A percentile compares a stretch with the other conserved stretches of the same genome.
Evolutionary conservation across 2,888 invertebrate species (phyloP).

Genomic region (Seira ritae): DNA sequence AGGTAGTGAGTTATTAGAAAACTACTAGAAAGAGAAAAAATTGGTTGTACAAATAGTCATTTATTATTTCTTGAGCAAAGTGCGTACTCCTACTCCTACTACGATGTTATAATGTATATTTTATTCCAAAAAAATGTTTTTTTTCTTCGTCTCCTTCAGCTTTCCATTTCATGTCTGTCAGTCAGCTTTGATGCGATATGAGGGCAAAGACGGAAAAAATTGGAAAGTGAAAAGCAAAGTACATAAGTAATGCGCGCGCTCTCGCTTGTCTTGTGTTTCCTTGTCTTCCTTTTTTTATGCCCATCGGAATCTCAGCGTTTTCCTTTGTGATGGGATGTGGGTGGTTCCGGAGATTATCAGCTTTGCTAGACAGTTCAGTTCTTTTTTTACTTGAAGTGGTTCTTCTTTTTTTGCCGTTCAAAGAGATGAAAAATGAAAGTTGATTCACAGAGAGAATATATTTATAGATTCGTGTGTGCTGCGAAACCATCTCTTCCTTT

Average conservation of each 20-base stretch:
- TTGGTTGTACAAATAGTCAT: constrained; percentile 6
- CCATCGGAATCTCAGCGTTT: constrained; percentile 54
- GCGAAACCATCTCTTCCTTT: too few species aligned
- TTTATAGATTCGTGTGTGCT: too few species aligned
- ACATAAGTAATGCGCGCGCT: constrained; percentile 55
- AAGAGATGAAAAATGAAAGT: constrained; percentile 59
- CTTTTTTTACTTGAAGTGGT: constrained; percentile 49
- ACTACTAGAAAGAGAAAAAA: not conserved
- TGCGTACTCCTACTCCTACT: too few species aligned
- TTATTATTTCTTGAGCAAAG: too few species aligned
- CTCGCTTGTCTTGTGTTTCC: constrained; percentile 15
- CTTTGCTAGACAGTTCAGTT: constrained; percentile 48
- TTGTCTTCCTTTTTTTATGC: constrained; percentile 21
- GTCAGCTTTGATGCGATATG: constrained; percentile 55
- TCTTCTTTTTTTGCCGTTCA: constrained; percentile 24
- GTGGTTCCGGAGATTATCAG: constrained; percentile 64
- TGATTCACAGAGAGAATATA: too few species aligned
- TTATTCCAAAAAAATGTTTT: too few species aligned
- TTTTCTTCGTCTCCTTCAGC: constrained; percentile 31
- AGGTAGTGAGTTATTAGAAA: constrained; percentile 43
- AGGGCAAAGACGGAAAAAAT: constrained; percentile 34
- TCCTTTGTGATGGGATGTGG: constrained; percentile 61
- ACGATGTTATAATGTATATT: too few species aligned
- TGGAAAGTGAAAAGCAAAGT: constrained; percentile 57
- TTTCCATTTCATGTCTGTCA: constrained; percentile 60